Base-by-base conservation (phyloP, 2,888 invertebrate species). In the Lissocephala sabroskyi region DNA sequence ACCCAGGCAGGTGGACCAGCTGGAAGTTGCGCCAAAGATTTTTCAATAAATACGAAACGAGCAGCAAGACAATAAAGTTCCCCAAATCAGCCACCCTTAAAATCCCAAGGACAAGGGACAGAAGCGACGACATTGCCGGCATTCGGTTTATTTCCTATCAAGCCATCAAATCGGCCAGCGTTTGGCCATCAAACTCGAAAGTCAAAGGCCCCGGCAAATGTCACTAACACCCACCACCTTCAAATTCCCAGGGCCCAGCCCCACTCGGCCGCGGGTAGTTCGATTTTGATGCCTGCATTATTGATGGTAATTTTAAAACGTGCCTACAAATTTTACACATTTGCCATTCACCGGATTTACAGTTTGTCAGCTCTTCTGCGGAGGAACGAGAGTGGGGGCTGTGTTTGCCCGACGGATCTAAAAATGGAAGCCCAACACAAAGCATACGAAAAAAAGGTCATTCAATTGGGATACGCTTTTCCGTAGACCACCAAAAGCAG, bases 221-320 rank as follows among this genome's bases (percentile, higher is more conserved):
- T 67, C 67, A 65, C 35, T 67, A 66, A 67, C 70, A 66, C 48
- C 47, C 46, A 43, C 28, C 42, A 41, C 14, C 49, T 19, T n/a
- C 9, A 37, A 33, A 36, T 40, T 45, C 40, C 53, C 54, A 13
- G 11, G 30, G 13, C 30, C 28, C 41, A 23, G 30, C 44, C 42
- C 19, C 23, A 13, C 23, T 4, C 28, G n/a, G n/a, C n/a, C n/a
- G n/a, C n/a, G 2, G 49, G 26, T 26, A 13, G 23, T 41, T 39
- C 10, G 14, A 36, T 47, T 42, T 45, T 43, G 49, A 50, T 42
- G 56, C 57, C 59, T 59, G 47, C 65, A 75, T 73, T 73, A 73
- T 73, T 73, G 73, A 73, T 73, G 78, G 73, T 75, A 78, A 73
- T 73, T 73, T 78, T 78, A 78, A 78, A 73, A 73, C 79, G 78